Percentiles rank a stretch among this genome's conserved stretches.
These are phyloP conservation scores for Empidonax alnorum DNA, from an alignment of 2,113 vertebrate species.

Conservation along the genomic window DNA sequence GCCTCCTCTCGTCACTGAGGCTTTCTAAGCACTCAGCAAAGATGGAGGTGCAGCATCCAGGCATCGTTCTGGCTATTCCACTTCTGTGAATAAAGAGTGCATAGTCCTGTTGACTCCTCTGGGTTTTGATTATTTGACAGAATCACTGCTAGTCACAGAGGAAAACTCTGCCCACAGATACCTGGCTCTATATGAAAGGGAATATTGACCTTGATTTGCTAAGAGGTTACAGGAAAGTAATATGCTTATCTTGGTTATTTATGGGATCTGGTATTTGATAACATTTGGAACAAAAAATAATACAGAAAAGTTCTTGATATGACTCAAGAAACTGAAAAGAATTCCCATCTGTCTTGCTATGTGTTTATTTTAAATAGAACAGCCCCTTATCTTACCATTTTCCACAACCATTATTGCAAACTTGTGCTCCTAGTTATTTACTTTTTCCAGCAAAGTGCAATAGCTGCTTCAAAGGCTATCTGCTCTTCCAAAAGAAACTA, in stretches of 20 bases:
- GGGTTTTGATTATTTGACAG: neutral
- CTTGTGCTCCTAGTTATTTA: neutral
- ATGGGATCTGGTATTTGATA: neutral
- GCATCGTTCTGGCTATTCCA: neutral
- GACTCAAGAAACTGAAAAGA: neutral
- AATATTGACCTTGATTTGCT: neutral
- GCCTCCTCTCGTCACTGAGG: neutral
- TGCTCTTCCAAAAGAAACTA: neutral
- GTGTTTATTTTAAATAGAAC: neutral
- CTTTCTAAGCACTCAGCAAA: neutral
- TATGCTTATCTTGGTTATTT: neutral
- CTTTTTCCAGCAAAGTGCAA: neutral
- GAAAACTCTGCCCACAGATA: neutral
- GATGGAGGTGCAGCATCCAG: neutral
- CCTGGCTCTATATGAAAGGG: neutral
- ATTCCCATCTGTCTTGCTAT: neutral
- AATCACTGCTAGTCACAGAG: neutral
- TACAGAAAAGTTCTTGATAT: neutral
- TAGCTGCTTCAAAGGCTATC: conserved; percentile 2
- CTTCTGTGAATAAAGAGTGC: neutral
- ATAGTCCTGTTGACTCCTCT: neutral
- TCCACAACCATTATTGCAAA: neutral
- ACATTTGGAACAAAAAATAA: neutral
- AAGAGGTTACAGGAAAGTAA: neutral
- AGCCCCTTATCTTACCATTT: neutral